Evolutionary conservation across 2,797 vertebrate species (phyloP).

Genomic region (Cryptoprocta ferox): DNA sequence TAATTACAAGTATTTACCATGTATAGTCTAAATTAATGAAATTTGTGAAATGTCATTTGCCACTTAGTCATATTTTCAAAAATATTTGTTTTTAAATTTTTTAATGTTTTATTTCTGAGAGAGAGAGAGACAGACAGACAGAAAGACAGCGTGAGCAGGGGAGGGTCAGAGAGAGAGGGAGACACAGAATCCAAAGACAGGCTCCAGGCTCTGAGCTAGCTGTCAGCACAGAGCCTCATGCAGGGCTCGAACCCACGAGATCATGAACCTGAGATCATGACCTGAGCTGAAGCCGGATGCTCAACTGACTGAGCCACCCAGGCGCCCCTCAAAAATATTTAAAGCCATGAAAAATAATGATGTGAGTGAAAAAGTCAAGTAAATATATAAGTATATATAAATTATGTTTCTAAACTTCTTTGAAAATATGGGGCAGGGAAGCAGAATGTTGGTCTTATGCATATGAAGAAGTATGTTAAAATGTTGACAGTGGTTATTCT

Average conservation of each 20-base stretch:
- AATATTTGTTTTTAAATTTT: not conserved
- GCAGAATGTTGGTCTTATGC: not conserved
- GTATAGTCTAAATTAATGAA: slow-evolving; percentile 35
- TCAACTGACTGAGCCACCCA: too few relatives aligned
- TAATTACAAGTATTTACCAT: slow-evolving; percentile 10
- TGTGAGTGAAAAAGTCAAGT: slow-evolving; percentile 34
- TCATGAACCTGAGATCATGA: too few relatives aligned
- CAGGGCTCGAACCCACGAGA: too few relatives aligned
- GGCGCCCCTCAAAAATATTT: not conserved
- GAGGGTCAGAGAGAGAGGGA: too few relatives aligned
- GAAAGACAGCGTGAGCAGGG: too few relatives aligned
- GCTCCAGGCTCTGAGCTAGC: too few relatives aligned
- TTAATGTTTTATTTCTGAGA: too few relatives aligned
- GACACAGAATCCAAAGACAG: too few relatives aligned
- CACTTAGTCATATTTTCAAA: slow-evolving; percentile 28
- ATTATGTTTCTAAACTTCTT: slow-evolving; percentile 13
- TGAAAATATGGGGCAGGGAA: not conserved
- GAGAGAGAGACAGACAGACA: too few relatives aligned
- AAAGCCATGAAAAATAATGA: not conserved
- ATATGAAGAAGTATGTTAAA: slow-evolving; percentile 27
- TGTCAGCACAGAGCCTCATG: too few relatives aligned
- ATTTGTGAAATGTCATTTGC: slow-evolving; percentile 19
- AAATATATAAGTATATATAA: not conserved
- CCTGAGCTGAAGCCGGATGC: too few relatives aligned
- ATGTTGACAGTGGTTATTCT: not conserved